Conservation (phyloP, 2,888 invertebrate species). For the Oscheius sp. region DNA sequence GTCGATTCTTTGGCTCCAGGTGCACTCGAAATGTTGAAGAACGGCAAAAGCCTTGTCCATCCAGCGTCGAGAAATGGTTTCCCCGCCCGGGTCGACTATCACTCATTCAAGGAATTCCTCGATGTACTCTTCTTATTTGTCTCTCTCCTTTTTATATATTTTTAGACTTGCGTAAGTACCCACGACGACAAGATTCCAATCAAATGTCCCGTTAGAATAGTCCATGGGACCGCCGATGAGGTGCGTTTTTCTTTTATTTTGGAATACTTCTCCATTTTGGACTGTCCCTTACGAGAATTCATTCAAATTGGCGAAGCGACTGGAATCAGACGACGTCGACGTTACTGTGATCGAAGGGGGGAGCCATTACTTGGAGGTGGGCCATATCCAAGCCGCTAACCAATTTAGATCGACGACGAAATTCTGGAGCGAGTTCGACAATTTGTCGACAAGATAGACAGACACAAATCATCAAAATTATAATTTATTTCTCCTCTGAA, state of each 20-base stretch:
- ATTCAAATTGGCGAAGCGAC: conserved; percentile 33
- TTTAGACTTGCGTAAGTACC: conserved; percentile 45
- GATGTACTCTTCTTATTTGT: conserved; percentile 17
- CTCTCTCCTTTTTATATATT: not conserved
- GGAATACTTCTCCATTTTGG: conserved; percentile 26
- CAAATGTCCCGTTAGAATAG: conserved; percentile 47
- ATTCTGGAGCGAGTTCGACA: conserved; percentile 5
- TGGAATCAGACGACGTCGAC: conserved; percentile 39
- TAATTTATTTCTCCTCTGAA: not conserved
- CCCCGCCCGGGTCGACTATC: conserved; percentile 44
- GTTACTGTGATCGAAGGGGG: conserved; percentile 40
- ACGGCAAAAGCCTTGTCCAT: conserved; percentile 41
- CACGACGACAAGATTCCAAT: conserved; percentile 38
- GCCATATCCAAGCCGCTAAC: not conserved
- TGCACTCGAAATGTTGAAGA: conserved; percentile 34
- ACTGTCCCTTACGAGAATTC: conserved; percentile 51
- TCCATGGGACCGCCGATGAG: conserved; percentile 48
- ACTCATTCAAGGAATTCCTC: conserved; percentile 45
- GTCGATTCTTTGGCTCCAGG: conserved; percentile 47
- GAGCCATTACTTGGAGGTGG: conserved; percentile 48
- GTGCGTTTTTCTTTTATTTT: conserved; percentile 20
- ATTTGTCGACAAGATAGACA: conserved; percentile 15
- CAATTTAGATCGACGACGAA: conserved; percentile 19
- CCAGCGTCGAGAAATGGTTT: conserved; percentile 52
- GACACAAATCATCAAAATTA: not conserved